Conservation (phyloP, 2,797 vertebrate genomes). For the Oryzias sinensis region DNA sequence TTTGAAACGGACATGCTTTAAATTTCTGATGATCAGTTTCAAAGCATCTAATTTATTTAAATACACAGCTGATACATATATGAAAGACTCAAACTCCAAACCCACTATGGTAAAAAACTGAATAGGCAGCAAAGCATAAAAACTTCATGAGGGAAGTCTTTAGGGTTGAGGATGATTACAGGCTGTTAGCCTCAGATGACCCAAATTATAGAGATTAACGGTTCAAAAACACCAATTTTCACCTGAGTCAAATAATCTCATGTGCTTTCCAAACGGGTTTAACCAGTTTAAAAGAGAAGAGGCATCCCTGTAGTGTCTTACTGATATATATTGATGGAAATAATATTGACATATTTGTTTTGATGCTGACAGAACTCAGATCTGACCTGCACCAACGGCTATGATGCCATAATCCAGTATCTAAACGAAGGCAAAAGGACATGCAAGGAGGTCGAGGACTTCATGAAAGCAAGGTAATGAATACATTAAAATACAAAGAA, state of each 20-base stretch:
- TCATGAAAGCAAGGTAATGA: constrained; percentile 91
- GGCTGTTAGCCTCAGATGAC: constrained; percentile 28
- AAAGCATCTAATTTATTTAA: background rate
- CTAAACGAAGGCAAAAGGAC: constrained; percentile 90
- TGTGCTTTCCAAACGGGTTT: background rate
- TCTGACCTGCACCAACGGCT: constrained; percentile 85
- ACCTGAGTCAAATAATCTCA: constrained; percentile 5
- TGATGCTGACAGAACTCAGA: constrained; percentile 80
- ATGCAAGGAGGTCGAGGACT: constrained; percentile 96
- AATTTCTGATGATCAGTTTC: too few relatives aligned
- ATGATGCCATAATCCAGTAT: constrained; percentile 89
- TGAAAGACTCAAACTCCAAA: background rate
- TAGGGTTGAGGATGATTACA: constrained; percentile 43
- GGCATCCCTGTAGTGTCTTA: background rate
- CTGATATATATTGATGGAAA: background rate
- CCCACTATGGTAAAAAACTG: background rate
- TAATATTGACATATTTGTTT: background rate
- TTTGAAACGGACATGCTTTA: too few relatives aligned
- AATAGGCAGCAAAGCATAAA: background rate
- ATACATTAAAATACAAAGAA: background rate
- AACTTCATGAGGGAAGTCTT: constrained; percentile 5
- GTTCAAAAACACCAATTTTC: constrained; percentile 52
- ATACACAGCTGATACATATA: background rate
- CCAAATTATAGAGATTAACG: constrained; percentile 63
- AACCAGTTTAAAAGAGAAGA: too few relatives aligned